Evolutionary conservation across 2,113 vertebrate species (phyloP).

Genomic region (Perca fluviatilis): DNA sequence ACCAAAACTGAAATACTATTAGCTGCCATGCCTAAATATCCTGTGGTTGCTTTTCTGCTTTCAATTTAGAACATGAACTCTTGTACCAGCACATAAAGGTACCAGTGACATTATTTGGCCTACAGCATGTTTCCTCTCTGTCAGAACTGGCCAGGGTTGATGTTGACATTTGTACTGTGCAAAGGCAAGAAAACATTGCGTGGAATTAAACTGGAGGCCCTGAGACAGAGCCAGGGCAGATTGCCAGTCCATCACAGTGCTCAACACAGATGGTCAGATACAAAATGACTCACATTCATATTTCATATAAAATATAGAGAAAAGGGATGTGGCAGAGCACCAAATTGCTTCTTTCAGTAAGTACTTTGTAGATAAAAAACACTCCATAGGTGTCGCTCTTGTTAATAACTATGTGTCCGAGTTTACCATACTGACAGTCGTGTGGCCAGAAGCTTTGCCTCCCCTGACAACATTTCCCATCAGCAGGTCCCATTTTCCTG

Average conservation of each 20-base stretch:
- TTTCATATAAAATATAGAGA: neutral
- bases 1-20: constrained; percentile 21
- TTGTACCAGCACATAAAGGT: constrained; percentile 1
- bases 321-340: neutral
- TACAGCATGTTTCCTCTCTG: constrained; percentile 23
- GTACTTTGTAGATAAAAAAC: neutral
- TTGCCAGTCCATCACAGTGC: neutral
- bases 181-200: constrained; percentile 23
- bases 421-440: neutral
- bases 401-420: constrained; percentile 7
- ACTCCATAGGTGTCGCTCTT: neutral
- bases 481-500: constrained; percentile 33
- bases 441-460: constrained; percentile 6
- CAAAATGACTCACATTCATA: neutral
- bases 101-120: constrained; percentile 5
- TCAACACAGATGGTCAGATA: neutral
- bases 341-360: neutral
- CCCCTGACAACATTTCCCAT: neutral
- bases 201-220: constrained; percentile 8
- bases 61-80: neutral
- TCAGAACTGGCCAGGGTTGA: constrained; percentile 3
- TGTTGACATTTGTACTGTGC: constrained; percentile 24
- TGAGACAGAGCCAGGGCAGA: neutral
- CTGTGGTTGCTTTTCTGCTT: neutral
- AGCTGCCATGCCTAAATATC: neutral